Evolutionary conservation across 2,888 invertebrate genomes (phyloP), one percentile per base, ranked within the genome.

Genomic region (Tricholauxania praeusta): DNA sequence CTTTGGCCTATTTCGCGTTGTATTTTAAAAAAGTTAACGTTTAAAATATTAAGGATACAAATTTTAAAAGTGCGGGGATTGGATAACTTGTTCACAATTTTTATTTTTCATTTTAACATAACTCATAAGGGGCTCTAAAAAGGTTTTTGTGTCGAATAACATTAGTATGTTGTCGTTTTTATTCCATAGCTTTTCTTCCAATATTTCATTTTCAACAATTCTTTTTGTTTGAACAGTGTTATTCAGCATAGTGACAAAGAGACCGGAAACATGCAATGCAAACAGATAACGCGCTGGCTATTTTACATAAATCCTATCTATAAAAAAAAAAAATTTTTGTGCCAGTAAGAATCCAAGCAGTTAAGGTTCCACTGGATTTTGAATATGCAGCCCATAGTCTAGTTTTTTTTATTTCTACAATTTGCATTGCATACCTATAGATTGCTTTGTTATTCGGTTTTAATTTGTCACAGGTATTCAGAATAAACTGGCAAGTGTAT

Each of bases 1-100:
- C 32, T 47, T 63, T 63, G 63, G 63, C 63, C 63, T 63, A 63
- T 63, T 63, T 63, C 63, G n/a, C 39, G 48, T 12, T 12, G 39
- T n/a, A 48, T 39, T 47, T 17, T 17, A 22, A 17, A 57, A 57
- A 22, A 57, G 14, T 19, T 1, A 57, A 1, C n/a, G 19, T 39
- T 39, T 39, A 28, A 57, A 22, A 28, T 28, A 28, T 39, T 57
- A 57, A 19, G 57, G 12, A 12, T 28, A 57, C 28, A 57, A 57
- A 57, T 14, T 28, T 28, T 14, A 28, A 39, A 39, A 39, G 28
- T 17, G 22, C 22, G 55, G 12, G 19, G 12, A 28, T 12, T 22
- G 57, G 8, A 28, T 28, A 12, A 5, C 19, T 57, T 17, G 28
- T 57, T 57, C 19, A 19, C 19, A 57, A 14, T 12, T 28, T 28